These are phyloP conservation scores for Bradypus variegatus DNA, from an alignment of 2,797 vertebrate species.

Conservation along the genomic window DNA sequence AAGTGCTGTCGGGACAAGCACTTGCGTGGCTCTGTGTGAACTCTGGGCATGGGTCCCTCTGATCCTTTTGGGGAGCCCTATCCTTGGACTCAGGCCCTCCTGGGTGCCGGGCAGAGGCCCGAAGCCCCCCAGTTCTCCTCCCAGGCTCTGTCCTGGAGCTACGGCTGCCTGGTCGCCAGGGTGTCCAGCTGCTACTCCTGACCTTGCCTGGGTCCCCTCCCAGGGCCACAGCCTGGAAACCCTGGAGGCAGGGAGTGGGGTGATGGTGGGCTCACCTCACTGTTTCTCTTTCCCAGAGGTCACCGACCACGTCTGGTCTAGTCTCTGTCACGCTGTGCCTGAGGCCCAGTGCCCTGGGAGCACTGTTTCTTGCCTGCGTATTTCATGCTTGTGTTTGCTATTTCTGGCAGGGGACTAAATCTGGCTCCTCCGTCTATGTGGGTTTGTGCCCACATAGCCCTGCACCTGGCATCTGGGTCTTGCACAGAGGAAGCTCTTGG, in stretches of 20 bases:
- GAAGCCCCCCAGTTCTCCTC: too few relatives aligned
- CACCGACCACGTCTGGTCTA: too few relatives aligned
- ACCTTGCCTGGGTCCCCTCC: neutral
- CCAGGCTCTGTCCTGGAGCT: neutral
- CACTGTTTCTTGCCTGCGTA: neutral
- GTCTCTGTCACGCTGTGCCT: neutral
- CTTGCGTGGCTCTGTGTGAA: neutral
- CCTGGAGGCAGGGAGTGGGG: too few relatives aligned
- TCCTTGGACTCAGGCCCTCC: too few relatives aligned
- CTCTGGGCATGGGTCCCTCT: neutral
- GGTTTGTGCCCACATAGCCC: too few relatives aligned
- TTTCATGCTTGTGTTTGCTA: neutral
- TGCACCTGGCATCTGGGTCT: too few relatives aligned
- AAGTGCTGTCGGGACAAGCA: neutral
- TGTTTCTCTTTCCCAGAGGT: too few relatives aligned
- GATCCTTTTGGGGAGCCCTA: neutral
- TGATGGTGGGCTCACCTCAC: too few relatives aligned
- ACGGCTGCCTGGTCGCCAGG: too few relatives aligned
- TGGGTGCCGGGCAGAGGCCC: too few relatives aligned
- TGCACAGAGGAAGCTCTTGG: neutral
- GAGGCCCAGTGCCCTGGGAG: neutral
- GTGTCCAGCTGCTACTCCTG: too few relatives aligned
- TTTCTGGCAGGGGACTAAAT: neutral
- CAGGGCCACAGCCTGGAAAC: neutral
- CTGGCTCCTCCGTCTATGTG: neutral